These are phyloP conservation scores for Mythimna loreyi DNA, from an alignment of 2,888 invertebrate genomes.

Conservation along the genomic window DNA sequence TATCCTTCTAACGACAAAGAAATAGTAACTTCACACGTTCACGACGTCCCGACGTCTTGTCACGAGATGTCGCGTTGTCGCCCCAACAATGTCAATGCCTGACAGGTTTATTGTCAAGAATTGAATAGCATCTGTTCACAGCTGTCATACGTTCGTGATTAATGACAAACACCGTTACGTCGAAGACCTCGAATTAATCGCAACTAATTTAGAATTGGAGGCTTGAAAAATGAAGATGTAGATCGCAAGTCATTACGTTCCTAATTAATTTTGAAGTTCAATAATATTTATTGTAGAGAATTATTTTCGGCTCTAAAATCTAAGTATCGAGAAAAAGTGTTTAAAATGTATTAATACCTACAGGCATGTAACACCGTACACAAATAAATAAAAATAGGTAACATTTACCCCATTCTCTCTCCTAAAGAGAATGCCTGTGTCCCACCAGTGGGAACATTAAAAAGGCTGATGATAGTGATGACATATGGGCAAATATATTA, in stretches of 20 bases:
- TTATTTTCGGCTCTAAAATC: too few species aligned
- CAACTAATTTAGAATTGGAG: conserved; percentile 23
- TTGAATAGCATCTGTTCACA: conserved; percentile 37
- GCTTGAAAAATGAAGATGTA: conserved; percentile 35
- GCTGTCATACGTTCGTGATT: conserved; percentile 49
- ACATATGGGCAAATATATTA: too few species aligned
- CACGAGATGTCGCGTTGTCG: conserved; percentile 49
- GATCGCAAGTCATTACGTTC: conserved; percentile 28
- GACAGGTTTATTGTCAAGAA: conserved; percentile 51
- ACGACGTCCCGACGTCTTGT: conserved; percentile 29
- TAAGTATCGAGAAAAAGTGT: too few species aligned
- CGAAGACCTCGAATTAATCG: conserved; percentile 41
- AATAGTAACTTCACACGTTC: conserved; percentile 26
- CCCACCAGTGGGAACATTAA: too few species aligned
- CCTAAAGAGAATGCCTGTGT: too few species aligned
- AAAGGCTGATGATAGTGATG: too few species aligned
- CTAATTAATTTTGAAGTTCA: conserved; percentile 34
- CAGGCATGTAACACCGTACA: too few species aligned
- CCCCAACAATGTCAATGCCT: conserved; percentile 48
- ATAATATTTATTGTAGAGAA: conserved; percentile 3
- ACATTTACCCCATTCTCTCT: too few species aligned
- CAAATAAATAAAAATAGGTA: too few species aligned
- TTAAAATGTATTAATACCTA: too few species aligned
- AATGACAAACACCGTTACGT: conserved; percentile 48
- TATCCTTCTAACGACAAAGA: conserved; percentile 2